phyloP scores from a whole-genome alignment of 1,140 invertebrate genomes.

The Hyles euphorbiae region DNA sequence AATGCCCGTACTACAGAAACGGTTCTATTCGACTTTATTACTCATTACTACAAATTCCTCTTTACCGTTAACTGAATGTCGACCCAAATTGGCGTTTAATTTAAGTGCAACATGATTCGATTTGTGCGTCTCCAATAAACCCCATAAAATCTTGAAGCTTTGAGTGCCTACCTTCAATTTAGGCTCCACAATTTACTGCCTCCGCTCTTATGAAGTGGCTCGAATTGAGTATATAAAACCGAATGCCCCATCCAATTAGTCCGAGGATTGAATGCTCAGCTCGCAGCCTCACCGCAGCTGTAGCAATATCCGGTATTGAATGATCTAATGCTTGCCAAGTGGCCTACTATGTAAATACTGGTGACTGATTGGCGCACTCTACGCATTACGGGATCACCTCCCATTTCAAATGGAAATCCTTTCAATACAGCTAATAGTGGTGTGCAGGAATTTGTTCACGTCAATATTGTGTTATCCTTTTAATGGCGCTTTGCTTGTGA shows the following conservation, averaged over 20 bases:
- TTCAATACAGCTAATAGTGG: neutral
- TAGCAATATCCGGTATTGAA: slow-evolving; percentile 38
- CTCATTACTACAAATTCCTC: too few relatives aligned
- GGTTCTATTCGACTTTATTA: too few relatives aligned
- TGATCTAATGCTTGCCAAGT: slow-evolving; percentile 40
- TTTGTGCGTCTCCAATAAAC: neutral
- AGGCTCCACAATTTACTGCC: slow-evolving; percentile 8
- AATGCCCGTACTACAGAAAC: too few relatives aligned
- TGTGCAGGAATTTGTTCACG: neutral
- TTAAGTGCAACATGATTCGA: too few relatives aligned
- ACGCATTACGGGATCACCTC: slow-evolving; percentile 10
- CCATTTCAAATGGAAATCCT: neutral
- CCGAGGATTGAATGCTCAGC: slow-evolving; percentile 20
- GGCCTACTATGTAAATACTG: slow-evolving; percentile 27
- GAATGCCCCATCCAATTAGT: slow-evolving; percentile 38
- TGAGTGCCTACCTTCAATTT: slow-evolving; percentile 9
- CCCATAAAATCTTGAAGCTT: slow-evolving; percentile 6
- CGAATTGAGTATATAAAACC: slow-evolving; percentile 28
- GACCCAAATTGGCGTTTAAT: too few relatives aligned
- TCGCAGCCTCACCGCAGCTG: slow-evolving; percentile 9
- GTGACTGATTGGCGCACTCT: slow-evolving; percentile 15
- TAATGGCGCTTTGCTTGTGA: too few relatives aligned
- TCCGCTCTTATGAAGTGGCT: slow-evolving; percentile 16
- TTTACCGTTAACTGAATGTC: too few relatives aligned
- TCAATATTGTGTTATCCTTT: neutral